Evolutionary conservation across 2,797 vertebrate species (phyloP).

Genomic region (Borostomias antarcticus): DNA sequence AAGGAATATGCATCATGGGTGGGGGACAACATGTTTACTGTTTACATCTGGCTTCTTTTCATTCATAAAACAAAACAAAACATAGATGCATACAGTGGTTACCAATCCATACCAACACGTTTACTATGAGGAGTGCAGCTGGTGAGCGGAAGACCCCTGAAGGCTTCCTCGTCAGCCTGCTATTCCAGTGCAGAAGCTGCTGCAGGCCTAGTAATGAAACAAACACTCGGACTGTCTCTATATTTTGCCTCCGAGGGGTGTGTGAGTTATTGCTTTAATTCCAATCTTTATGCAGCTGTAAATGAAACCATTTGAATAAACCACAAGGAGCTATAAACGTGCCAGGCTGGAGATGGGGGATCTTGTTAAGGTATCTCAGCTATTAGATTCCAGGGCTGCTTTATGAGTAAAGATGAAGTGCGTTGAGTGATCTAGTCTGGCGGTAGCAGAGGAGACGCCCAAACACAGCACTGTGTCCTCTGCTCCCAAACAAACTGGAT

Average conservation of each 20-base stretch:
- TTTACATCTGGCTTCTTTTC: too few relatives aligned
- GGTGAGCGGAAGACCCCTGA: too few relatives aligned
- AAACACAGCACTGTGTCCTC: background rate
- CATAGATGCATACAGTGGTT: constrained; percentile 23
- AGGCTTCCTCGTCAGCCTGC: background rate
- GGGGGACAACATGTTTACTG: too few relatives aligned
- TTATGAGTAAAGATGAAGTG: constrained; percentile 30
- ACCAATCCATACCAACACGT: background rate
- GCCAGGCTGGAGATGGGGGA: constrained; percentile 49
- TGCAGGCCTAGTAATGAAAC: constrained; percentile 29
- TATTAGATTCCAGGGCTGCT: constrained; percentile 32
- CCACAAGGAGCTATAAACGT: constrained; percentile 61
- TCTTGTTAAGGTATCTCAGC: constrained; percentile 46
- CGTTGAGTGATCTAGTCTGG: constrained; percentile 27
- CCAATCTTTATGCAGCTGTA: constrained; percentile 59
- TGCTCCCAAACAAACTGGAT: background rate
- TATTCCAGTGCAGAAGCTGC: background rate
- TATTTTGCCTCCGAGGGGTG: constrained; percentile 12
- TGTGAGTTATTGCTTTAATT: constrained; percentile 72
- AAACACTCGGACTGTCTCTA: background rate
- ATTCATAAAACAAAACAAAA: too few relatives aligned
- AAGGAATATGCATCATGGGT: too few relatives aligned
- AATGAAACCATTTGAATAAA: constrained; percentile 64
- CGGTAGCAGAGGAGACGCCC: constrained; percentile 21
- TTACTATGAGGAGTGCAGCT: background rate